These are phyloP conservation scores for Halichondria panicea DNA, from an alignment of 37 sponge, comb jelly and placozoan genomes.

Conservation along the genomic window DNA sequence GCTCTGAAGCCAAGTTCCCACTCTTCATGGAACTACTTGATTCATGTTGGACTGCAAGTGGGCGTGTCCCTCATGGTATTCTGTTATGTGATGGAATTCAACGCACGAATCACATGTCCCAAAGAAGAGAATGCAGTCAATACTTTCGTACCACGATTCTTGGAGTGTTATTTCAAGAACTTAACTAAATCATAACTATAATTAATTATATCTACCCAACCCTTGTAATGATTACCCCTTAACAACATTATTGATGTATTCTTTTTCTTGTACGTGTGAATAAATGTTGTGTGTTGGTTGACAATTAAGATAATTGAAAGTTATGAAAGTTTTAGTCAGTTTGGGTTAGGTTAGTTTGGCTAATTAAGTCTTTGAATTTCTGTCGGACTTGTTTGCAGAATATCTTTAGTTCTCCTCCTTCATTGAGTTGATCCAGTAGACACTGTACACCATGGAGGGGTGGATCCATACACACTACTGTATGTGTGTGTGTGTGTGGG, in stretches of 20 bases:
- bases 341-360: no score
- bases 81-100: slow-evolving; percentile 67
- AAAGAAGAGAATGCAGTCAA: slow-evolving; percentile 54
- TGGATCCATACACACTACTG: slow-evolving; percentile 41
- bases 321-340: no score
- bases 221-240: no score
- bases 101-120: slow-evolving; percentile 51
- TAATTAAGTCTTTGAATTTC: slow-evolving; percentile 21
- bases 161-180: slow-evolving; percentile 33
- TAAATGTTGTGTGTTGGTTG: no score
- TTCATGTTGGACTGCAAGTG: slow-evolving; percentile 46
- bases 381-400: slow-evolving; percentile 31
- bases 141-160: slow-evolving; percentile 69
- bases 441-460: slow-evolving; percentile 10
- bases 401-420: neutral
- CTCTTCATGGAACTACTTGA: slow-evolving; percentile 62
- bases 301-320: no score
- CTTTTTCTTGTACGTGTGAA: no score
- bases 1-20: slow-evolving; percentile 39
- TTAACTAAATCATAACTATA: neutral
- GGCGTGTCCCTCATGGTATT: slow-evolving; percentile 72
- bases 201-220: neutral
- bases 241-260: no score
- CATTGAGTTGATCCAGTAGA: slow-evolving; percentile 33
- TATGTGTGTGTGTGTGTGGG: neutral